Percentiles rank a stretch among this genome's conserved stretches.
These are phyloP conservation scores for Nemotelus pantherinus DNA, from an alignment of 2,888 invertebrate species.

Conservation along the genomic window DNA sequence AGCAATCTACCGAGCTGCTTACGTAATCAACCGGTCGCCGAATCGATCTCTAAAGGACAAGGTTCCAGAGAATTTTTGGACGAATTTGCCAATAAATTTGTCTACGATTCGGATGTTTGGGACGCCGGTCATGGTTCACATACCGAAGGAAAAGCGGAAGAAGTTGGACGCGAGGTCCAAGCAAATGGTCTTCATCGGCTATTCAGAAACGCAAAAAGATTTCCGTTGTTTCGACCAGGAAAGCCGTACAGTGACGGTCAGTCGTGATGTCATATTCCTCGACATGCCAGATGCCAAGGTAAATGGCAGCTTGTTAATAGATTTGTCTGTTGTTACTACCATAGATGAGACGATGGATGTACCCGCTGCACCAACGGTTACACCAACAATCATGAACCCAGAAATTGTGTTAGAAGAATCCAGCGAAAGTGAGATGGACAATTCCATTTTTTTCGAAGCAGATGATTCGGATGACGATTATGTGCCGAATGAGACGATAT, in stretches of 20 bases:
- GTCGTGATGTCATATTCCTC: background rate
- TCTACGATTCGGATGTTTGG: no score
- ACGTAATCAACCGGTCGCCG: no score
- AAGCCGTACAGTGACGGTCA: background rate
- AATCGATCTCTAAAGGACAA: no score
- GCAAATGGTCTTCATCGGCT: slow-evolving; percentile 1
- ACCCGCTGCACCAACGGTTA: background rate
- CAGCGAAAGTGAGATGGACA: background rate
- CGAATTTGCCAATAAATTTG: no score
- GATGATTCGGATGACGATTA: no score
- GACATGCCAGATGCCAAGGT: slow-evolving; percentile 1
- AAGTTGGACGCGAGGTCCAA: background rate
- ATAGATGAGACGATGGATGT: background rate
- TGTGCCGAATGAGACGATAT: background rate
- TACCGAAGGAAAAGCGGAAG: background rate
- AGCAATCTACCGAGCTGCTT: no score
- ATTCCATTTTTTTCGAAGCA: background rate
- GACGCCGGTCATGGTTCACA: no score
- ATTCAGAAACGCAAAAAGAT: no score
- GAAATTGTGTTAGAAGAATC: background rate
- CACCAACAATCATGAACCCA: background rate
- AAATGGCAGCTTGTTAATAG: background rate
- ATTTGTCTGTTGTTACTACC: slow-evolving; percentile 4
- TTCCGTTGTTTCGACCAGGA: no score
- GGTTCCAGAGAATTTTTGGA: no score